Evolutionary conservation across 2,797 vertebrate genomes (phyloP), one percentile per base, ranked within the genome.

Genomic region (Furcifer pardalis): DNA sequence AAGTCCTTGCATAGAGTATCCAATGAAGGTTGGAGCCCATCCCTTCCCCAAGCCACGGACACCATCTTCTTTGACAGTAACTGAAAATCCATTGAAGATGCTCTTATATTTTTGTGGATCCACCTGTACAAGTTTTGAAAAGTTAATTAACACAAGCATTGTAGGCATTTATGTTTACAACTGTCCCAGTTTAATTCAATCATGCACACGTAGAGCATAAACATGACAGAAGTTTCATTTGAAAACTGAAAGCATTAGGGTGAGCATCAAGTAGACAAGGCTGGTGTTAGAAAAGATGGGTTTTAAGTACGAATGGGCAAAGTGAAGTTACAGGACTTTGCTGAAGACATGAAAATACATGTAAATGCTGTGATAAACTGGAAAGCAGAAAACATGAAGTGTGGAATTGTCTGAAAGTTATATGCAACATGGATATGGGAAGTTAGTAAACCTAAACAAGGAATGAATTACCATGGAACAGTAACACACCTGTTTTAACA

Each of bases 1-100:
- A 59, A 99, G 97, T 5, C 98, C 98, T 92, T 99, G 98, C 98
- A 99, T 97, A 87, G 98, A 99, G 91, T 99, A 99, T 27, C 98
- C 98, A 71, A 98, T 96, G 90, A 98, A 99, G 65, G 98, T 99
- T 25, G 98, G 98, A 35, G 98, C 98, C 98, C 98, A 99, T 92
- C 98, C 98, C 92, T 98, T 99, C 1, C 96, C 98, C 95, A 99
- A 94, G 30, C 98, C 98, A 91, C 97, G 96, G 89, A 98, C 82
- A 0, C 98, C 98, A 93, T 99, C 98, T 92, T 99, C 98, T 65
- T 93, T 97, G 82, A 99, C 1, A 0, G 98, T 99, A 90, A 99
- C 69, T 17, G 96, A 90, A 91, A 99, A 99, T 83, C 98, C 98
- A 13, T 95, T 99, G 90, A 97, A 97, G 84, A 99, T 99, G 93